Evolutionary conservation across 2,888 invertebrate species (phyloP).

Genomic region (Drosophila recens): DNA sequence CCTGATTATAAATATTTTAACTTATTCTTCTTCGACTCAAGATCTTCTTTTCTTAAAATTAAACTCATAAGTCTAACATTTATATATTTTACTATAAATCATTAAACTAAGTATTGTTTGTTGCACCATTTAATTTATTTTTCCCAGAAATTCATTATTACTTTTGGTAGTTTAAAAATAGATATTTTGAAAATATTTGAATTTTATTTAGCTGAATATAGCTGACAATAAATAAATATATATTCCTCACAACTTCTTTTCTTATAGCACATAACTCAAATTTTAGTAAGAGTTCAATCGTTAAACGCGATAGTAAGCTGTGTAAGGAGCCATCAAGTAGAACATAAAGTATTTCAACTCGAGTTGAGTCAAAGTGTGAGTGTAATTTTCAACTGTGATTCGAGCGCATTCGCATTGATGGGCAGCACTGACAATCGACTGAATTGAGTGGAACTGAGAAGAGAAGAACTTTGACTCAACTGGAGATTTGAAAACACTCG

Average conservation of each 20-base stretch:
- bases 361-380: conserved; percentile 9
- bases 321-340: conserved; percentile 45
- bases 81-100: too few species aligned
- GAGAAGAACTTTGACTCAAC: conserved; percentile 2
- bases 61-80: too few species aligned
- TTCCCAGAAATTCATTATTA: too few species aligned
- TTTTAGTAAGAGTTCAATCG: conserved; percentile 34
- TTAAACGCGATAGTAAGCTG: conserved; percentile 51
- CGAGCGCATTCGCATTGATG: neutral
- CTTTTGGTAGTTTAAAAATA: too few species aligned
- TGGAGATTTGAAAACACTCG: conserved; percentile 10
- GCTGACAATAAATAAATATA: neutral
- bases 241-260: neutral
- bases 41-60: too few species aligned
- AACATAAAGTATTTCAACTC: conserved; percentile 43
- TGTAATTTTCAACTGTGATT: neutral
- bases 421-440: conserved; percentile 14
- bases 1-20: too few species aligned
- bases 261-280: conserved; percentile 23
- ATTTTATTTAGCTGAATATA: too few species aligned
- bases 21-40: too few species aligned
- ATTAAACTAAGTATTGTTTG: too few species aligned
- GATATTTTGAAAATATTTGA: too few species aligned
- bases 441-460: conserved; percentile 35
- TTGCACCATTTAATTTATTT: too few species aligned